Conservation (phyloP, 2,888 invertebrate species). For the Brachynemurus nebulosus region DNA sequence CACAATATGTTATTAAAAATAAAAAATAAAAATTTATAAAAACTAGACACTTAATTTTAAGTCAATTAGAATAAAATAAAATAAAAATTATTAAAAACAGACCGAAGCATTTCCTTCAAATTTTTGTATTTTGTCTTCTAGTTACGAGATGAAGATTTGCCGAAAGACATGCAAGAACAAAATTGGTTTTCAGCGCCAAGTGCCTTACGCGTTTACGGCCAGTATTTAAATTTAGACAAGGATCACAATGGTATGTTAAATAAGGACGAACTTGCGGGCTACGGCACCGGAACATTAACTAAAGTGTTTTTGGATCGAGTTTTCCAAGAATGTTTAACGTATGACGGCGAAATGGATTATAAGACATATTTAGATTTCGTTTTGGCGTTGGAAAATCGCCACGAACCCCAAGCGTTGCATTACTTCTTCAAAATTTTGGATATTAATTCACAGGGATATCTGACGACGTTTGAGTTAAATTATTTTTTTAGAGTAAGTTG, state of each 20-base stretch:
- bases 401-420: slow-evolving; percentile 81
- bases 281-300: slow-evolving; percentile 84
- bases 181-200: slow-evolving; percentile 89
- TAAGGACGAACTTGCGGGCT: slow-evolving; percentile 75
- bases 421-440: slow-evolving; percentile 87
- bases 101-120: neutral
- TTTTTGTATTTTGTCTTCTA: slow-evolving; percentile 22
- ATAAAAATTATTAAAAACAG: no score
- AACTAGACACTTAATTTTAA: no score
- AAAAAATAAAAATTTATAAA: no score
- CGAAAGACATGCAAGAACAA: slow-evolving; percentile 70
- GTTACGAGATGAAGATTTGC: slow-evolving; percentile 70
- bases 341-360: slow-evolving; percentile 93
- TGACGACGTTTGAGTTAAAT: slow-evolving; percentile 82
- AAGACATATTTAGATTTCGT: slow-evolving; percentile 93
- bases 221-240: slow-evolving; percentile 83
- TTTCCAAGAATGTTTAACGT: slow-evolving; percentile 90
- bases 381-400: slow-evolving; percentile 79
- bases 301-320: slow-evolving; percentile 82
- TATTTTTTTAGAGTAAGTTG: slow-evolving; percentile 70
- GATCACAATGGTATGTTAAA: slow-evolving; percentile 95
- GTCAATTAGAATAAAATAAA: no score
- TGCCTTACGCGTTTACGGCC: slow-evolving; percentile 81
- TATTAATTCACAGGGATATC: slow-evolving; percentile 71
- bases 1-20: no score